Evolutionary conservation across 2,888 invertebrate species (phyloP).

Genomic region (Dynastes hyllus): DNA sequence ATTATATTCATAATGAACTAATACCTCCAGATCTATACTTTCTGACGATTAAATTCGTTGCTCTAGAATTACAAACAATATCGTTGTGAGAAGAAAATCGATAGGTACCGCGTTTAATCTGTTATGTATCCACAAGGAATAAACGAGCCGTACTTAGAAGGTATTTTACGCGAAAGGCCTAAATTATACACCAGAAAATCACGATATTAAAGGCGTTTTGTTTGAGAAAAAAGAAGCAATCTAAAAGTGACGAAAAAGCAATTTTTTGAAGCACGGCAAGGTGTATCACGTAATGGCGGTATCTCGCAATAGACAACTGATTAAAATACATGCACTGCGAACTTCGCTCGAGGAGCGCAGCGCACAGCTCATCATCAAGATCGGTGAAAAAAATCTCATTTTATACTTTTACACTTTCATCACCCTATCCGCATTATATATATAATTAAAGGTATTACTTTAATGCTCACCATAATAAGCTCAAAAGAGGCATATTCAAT

Average conservation of each 20-base stretch:
- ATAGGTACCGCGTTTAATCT: not conserved
- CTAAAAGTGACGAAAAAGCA: conserved; percentile 36
- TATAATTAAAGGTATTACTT: conserved; percentile 53
- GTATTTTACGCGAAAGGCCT: conserved; percentile 2
- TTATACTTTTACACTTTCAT: conserved; percentile 50
- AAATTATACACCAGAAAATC: conserved; percentile 31
- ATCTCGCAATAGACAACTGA: conserved; percentile 41
- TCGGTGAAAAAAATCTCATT: conserved; percentile 44
- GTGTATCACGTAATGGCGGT: conserved; percentile 37
- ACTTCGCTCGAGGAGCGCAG: conserved; percentile 36
- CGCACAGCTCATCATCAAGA: conserved; percentile 26
- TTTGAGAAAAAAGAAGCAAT: conserved; percentile 24
- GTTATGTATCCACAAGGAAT: not conserved
- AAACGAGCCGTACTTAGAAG: not conserved
- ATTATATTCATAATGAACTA: not conserved
- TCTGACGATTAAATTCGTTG: not conserved
- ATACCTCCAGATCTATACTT: not conserved
- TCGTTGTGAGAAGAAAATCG: not conserved
- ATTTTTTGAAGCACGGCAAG: conserved; percentile 22
- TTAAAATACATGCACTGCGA: conserved; percentile 53
- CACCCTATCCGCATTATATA: conserved; percentile 27
- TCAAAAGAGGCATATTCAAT: conserved; percentile 48
- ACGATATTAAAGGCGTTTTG: conserved; percentile 3
- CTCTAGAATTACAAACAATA: conserved; percentile 10
- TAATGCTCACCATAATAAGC: conserved; percentile 44